Base-by-base conservation (phyloP, 1,140 invertebrate species). In the Frieseomelitta varia region DNA sequence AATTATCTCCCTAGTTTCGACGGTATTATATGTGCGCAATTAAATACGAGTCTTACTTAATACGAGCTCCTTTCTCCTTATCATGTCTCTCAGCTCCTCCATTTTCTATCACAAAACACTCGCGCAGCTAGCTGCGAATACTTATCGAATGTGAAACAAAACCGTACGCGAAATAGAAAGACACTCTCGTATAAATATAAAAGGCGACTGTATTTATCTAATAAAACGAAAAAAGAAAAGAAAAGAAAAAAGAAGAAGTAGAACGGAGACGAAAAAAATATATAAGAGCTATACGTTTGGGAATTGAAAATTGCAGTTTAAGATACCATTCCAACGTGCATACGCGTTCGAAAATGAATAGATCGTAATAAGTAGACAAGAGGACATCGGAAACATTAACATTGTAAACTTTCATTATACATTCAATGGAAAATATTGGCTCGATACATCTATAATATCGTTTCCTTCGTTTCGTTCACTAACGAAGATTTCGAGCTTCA, bases 301-400 rank as follows among this genome's bases (percentile, higher is more conserved):
- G 8, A 47, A 47, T 47, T 47, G 19, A 71, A 69, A 78, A 69
- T 47, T 84, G 14, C 14, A 30, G 34, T 65, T 19, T 8, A 65
- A 68, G 39, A 63, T 76, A 39, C 30, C 2, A n/a, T n/a, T n/a
- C n/a, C n/a, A n/a, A n/a, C n/a, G n/a, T 56, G 30, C 67, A n/a
- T 19, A 39, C 4, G 51, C n/a, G 21, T 58, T 69, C 17, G 14
- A 53, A 56, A 67, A 30, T 15, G 1, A 83, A n/a, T n/a, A n/a
- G 15, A 79, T 4, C 21, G 53, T 30, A 51, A 27, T 74, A 56
- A 79, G 34, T 73, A 80, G 76, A 65, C 27, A 14, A 78, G 27
- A 77, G n/a, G 47, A 47, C n/a, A 74, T 68, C 53, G 53, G 21
- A 85, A 73, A 87, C 84, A 68, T 88, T 80, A 72, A 80, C 86